Evolutionary conservation across 2,113 vertebrate genomes (phyloP), one percentile per base, ranked within the genome.

Genomic region (Bucco capensis): DNA sequence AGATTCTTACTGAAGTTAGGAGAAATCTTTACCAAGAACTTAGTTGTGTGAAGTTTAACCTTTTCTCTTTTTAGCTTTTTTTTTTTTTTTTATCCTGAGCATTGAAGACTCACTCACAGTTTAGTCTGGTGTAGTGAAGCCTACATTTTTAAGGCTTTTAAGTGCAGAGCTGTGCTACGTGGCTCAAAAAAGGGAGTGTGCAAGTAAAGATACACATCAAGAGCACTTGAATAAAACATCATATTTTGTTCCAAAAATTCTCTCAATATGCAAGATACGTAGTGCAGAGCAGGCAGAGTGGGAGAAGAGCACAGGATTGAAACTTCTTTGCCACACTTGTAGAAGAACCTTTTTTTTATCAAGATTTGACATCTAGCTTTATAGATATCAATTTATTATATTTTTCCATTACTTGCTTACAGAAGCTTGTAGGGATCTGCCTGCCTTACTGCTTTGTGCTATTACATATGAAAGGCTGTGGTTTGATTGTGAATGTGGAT

Each of bases 401-500:
- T 86, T 84, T 86, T 83, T 44, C 61, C 25, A 11, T 78, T 0
- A 33, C 47, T 88, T 86, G 35, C 56, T 78, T 77, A 27, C 30
- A 56, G 79, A 83, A 66, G 46, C 17, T 84, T 83, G 35, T 30
- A 38, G 40, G 18, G 31, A 42, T 89, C 76, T 91, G 6, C 49
- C 19, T 91, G 7, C 49, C 19, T 57, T 73, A 83, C n/a, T 19
- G 24, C 27, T 86, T 71, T 79, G 38, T 73, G 56, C 37, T 2
- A 3, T 75, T 60, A 8, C 31, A 2, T 69, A 31, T 86, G 74
- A 72, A 72, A 79, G 92, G 50, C 67, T 79, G 11, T 76, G 71
- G 42, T 72, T 88, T 92, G 76, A 53, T 84, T 90, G 57, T 65
- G 66, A 50, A 25, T 92, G 82, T 82, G 71, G n/a, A 70, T 90